Evolutionary conservation across 2,888 invertebrate species (phyloP), one percentile per base, ranked within the genome.

Genomic region (Gymnocheta viridis): DNA sequence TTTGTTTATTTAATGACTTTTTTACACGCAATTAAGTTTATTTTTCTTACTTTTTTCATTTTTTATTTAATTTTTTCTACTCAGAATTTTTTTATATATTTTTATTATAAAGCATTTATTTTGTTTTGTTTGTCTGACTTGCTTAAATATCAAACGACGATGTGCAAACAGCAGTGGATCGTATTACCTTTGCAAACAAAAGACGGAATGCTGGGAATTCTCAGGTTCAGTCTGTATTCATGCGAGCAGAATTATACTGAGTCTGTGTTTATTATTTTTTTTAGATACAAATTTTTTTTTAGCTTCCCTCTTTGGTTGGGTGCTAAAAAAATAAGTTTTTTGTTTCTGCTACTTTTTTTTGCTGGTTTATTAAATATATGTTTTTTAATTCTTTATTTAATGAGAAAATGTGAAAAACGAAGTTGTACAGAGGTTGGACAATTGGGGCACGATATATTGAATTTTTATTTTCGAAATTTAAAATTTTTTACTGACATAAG

Each of bases 121-220:
- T 77, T 58, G 38, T 29, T 77, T 58, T 60, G 27, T 58, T 67
- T 51, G 67, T 67, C 51, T 51, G 41, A 29, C 41, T 74, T 69
- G 62, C 27, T 62, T 74, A 47, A 69, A 62, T 81, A 81, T 74
- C 74, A 74, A 69, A 54, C 58, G 70, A 47, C 27, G 24, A 56
- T 69, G 64, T 69, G 67, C 69, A 69, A 76, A 70, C 74, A 58
- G 35, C 77, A 64, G 54, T 69, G 54, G 69, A 69, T 84, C 81
- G 56, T 84, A 78, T 84, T 84, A 70, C 84, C 32, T 73, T 83
- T 81, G 35, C 44, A 73, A 58, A 81, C 67, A 83, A 60, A 76
- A 83, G 69, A 62, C 77, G 24, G 32, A 81, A 84, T 84, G 84
- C 84, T 84, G 84, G 81, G 84, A 84, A 84, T 81, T 81, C 73